Base-by-base conservation (phyloP, 92 coral and sea anemone species). In the Desmophyllum pertusum region DNA sequence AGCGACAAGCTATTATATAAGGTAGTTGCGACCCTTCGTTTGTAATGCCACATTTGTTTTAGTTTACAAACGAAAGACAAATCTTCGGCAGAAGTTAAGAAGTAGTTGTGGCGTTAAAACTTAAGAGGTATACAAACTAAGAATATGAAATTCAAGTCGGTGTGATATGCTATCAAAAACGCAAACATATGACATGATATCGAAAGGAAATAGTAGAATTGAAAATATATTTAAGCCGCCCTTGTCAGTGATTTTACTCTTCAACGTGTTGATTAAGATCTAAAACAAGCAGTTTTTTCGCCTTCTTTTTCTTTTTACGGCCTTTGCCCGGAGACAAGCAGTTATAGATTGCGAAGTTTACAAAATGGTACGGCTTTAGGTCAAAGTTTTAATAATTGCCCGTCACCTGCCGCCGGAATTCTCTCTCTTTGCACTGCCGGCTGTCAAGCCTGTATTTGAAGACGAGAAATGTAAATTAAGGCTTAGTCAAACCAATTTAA, bases 371-470 rank as follows among this genome's bases (percentile, higher is more conserved):
- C 7, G 65, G 65, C 27, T 67, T 67, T n/a, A n/a, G n/a, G n/a
- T 3, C 42, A 17, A 67, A 67, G 27, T 6, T 67, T 17, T 67
- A 14, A 67, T 67, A 37, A 67, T 37, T 67, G 3, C 45, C 25
- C 42, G 40, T 21, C 81, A 76, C 68, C 81, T 76, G 81, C 68
- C 69, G 81, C 68, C 69, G 68, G 81, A 76, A 10, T 36, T 38
- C 51, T 6, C 50, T 29, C 23, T 76, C 21, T 35, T 55, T 57
- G 45, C 73, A 35, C 25, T n/a, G n/a, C n/a, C n/a, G 6, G 81
- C 50, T 40, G 57, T 64, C 74, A 46, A 23, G 61, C 33, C 5
- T 79, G 63, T 65, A 42, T 63, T 78, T 78, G 59, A 78, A 61
- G 29, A 61, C 33, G 52, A 41, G 5, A 52, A 55, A 76, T 76